Percentiles rank a stretch among this genome's conserved stretches.
Evolutionary conservation across 2,113 vertebrate species (phyloP).

Genomic region (Callorhinus ursinus): DNA sequence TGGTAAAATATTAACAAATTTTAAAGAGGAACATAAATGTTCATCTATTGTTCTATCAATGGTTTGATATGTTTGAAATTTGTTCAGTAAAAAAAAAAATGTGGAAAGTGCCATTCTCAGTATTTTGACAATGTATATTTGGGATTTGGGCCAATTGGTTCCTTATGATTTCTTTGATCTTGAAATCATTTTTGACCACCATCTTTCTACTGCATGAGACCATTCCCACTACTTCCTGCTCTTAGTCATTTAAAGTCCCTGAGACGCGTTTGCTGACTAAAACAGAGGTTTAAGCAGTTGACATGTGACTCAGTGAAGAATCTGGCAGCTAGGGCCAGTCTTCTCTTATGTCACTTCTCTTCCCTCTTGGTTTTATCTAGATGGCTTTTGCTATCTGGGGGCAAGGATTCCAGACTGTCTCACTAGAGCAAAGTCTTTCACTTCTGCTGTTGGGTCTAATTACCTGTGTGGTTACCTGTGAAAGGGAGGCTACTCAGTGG

Average conservation of each 20-base stretch:
- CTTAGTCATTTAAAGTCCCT: neutral
- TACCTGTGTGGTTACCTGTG: neutral
- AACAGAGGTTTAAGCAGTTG: neutral
- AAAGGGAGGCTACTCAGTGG: neutral
- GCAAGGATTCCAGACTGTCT: neutral
- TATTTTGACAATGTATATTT: neutral
- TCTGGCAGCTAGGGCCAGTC: neutral
- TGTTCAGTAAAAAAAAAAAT: neutral
- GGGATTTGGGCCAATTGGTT: neutral
- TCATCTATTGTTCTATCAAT: neutral
- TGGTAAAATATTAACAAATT: neutral
- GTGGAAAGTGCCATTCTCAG: neutral
- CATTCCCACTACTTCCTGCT: neutral
- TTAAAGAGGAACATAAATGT: neutral
- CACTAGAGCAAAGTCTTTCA: neutral
- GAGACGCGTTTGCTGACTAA: neutral
- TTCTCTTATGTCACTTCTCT: neutral
- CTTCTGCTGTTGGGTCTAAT: neutral
- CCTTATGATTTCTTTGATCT: neutral
- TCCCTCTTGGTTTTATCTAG: neutral
- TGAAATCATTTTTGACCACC: neutral
- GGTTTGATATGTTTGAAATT: constrained; percentile 15
- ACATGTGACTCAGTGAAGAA: neutral
- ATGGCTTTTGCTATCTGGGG: constrained; percentile 1
- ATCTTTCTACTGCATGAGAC: neutral